These are phyloP conservation scores for Lepidocolaptes lacrymiger DNA, from an alignment of 2,797 vertebrate genomes.

Conservation along the genomic window DNA sequence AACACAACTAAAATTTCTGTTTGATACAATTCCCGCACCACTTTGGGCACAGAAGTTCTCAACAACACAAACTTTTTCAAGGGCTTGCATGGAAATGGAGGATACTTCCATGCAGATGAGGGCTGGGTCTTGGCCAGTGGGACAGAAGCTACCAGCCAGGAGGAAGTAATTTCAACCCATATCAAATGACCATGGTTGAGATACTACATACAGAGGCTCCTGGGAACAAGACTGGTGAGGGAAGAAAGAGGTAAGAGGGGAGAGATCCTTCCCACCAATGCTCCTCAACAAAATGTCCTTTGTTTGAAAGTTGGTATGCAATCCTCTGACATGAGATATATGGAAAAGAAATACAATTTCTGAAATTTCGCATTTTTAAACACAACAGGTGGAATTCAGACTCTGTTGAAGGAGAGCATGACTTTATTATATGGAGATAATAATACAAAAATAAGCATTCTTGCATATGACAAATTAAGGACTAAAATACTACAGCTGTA, in stretches of 20 bases:
- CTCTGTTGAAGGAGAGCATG: neutral
- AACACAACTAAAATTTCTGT: neutral
- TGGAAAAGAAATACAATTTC: neutral
- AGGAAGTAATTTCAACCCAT: neutral
- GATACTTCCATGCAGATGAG: fast-evolving
- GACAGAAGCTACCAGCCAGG: neutral
- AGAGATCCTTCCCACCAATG: neutral
- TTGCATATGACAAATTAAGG: neutral
- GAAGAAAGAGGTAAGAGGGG: neutral
- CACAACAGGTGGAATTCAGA: neutral
- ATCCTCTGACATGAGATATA: neutral
- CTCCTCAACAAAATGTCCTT: neutral
- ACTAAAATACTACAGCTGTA: neutral
- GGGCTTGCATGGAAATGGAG: neutral
- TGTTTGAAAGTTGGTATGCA: neutral
- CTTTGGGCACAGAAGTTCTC: neutral
- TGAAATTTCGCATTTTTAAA: neutral
- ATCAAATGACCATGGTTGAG: too few species aligned
- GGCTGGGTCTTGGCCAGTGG: neutral
- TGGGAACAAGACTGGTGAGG: neutral
- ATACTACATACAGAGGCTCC: too few species aligned
- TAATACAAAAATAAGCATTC: neutral
- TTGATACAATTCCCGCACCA: neutral
- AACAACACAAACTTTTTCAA: neutral
- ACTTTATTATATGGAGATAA: neutral